phyloP scores from a whole-genome alignment of 2,113 vertebrate species.

The Pangasianodon hypophthalmus region DNA sequence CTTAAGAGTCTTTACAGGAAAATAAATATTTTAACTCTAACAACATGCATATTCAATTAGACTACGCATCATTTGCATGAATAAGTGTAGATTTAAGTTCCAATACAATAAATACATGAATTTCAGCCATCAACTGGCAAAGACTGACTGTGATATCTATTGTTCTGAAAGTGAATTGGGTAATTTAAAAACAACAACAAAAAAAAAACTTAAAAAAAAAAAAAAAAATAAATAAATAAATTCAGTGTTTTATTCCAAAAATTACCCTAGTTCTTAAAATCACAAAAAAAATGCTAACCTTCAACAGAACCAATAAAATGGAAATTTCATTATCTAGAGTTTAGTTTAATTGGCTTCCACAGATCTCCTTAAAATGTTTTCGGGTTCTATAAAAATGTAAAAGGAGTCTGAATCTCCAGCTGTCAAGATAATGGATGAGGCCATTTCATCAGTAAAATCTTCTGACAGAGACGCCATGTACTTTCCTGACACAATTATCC shows the following conservation, averaged over 20 bases:
- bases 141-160: not conserved
- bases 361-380: conserved; percentile 71
- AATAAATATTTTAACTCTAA: not conserved
- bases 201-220: not conserved
- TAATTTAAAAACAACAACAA: not conserved
- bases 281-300: conserved; percentile 65
- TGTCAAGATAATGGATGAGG: conserved; percentile 75
- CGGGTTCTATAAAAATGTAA: conserved; percentile 69
- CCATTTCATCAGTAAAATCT: conserved; percentile 75
- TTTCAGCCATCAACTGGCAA: not conserved
- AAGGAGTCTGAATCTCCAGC: conserved; percentile 72
- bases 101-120: not conserved
- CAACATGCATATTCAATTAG: not conserved
- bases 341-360: conserved; percentile 73
- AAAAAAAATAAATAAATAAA: not conserved
- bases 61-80: not conserved
- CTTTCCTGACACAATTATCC: conserved; percentile 57
- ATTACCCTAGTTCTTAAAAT: conserved; percentile 61
- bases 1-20: not conserved
- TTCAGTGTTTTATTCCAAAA: not conserved
- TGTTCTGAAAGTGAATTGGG: conserved; percentile 55
- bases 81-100: not conserved
- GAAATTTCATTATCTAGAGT: conserved; percentile 70
- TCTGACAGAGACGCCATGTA: conserved; percentile 69
- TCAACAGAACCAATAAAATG: conserved; percentile 72